Conservation (phyloP, 1,140 invertebrate genomes). For the Heliconius hermathena region DNA sequence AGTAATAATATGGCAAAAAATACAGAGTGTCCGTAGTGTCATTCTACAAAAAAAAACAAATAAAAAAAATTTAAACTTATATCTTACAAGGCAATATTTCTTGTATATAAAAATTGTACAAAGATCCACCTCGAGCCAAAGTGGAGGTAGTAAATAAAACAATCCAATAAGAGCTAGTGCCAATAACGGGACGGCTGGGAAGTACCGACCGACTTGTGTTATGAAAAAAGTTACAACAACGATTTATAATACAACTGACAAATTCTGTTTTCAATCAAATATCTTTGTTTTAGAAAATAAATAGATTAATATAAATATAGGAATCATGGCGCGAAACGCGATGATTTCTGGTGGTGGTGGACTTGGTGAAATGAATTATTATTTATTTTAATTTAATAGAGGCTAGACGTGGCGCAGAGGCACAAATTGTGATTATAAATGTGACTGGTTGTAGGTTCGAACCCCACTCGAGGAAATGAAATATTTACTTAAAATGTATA, state of each 20-base stretch:
- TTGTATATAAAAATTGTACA: slow-evolving; percentile 13
- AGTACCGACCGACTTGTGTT: slow-evolving; percentile 21
- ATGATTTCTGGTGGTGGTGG: too few relatives aligned
- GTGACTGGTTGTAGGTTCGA: too few relatives aligned
- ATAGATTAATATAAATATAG: not conserved
- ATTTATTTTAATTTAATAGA: too few relatives aligned
- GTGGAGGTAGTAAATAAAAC: slow-evolving; percentile 23
- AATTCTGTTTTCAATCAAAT: not conserved
- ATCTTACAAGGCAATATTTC: slow-evolving; percentile 8
- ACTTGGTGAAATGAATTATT: too few relatives aligned
- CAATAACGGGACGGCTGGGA: slow-evolving; percentile 22
- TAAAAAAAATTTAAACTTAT: not conserved
- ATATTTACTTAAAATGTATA: too few relatives aligned
- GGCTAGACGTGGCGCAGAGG: too few relatives aligned
- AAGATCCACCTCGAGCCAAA: slow-evolving; percentile 1
- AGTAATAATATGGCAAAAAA: too few relatives aligned
- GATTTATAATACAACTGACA: not conserved
- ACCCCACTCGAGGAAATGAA: too few relatives aligned
- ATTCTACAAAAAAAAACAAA: too few relatives aligned
- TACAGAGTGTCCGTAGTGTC: too few relatives aligned
- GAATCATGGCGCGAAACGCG: too few relatives aligned
- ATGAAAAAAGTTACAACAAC: slow-evolving; percentile 22
- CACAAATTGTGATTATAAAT: too few relatives aligned
- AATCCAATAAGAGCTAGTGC: slow-evolving; percentile 31
- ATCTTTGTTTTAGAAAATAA: not conserved